Conservation (phyloP, 2,888 invertebrate species). For the Lissonota sp. region DNA sequence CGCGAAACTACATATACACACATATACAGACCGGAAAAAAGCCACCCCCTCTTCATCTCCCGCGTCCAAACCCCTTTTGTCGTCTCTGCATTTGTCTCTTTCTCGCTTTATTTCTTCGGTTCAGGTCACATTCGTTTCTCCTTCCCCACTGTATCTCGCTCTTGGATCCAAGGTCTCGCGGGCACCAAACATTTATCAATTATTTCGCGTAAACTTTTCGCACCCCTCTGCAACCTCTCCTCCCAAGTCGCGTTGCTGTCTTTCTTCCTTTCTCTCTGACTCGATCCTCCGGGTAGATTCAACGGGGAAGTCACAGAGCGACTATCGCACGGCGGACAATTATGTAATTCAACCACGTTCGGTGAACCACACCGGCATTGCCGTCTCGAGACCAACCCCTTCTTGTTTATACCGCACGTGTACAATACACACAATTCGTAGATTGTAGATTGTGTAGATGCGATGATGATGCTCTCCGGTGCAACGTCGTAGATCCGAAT, state of each 20-base stretch:
- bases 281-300: conserved; percentile 7
- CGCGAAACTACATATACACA: conserved; percentile 31
- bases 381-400: conserved; percentile 34
- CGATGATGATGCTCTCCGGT: neutral
- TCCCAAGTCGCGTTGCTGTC: conserved; percentile 10
- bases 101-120: neutral
- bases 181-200: conserved; percentile 78
- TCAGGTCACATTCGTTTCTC: conserved; percentile 6
- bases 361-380: conserved; percentile 54
- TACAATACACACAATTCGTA: conserved; percentile 6
- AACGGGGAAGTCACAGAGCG: conserved; percentile 17
- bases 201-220: conserved; percentile 77
- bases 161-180: conserved; percentile 61
- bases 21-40: conserved; percentile 25
- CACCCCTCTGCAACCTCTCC: conserved; percentile 38
- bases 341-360: conserved; percentile 75
- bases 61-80: conserved; percentile 33
- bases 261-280: neutral
- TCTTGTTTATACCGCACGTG: conserved; percentile 32
- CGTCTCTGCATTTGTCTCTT: conserved; percentile 24
- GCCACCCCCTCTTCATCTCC: conserved; percentile 29
- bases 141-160: conserved; percentile 14
- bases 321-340: conserved; percentile 75
- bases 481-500: neutral
- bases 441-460: neutral